Conservation (phyloP, 64 coral and sea anemone species). For the Dendrophyllia cribrosa region DNA sequence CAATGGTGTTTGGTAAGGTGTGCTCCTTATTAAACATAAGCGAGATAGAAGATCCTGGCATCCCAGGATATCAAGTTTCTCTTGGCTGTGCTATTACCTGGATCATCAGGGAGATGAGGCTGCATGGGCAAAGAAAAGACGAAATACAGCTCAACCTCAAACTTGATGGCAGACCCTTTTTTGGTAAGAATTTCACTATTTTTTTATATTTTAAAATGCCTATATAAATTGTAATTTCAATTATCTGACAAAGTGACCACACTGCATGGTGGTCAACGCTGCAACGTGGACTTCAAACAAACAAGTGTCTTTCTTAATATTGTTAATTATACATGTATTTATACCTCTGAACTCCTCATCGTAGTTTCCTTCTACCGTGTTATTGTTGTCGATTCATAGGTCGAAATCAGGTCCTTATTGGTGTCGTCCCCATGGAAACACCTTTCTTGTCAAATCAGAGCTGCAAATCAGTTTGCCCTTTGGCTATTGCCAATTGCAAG, state of each 20-base stretch:
- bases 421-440: not conserved
- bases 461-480: constrained; percentile 25
- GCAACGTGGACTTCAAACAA: too few relatives aligned
- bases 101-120: constrained; percentile 29
- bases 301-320: too few relatives aligned
- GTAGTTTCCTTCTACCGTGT: too few relatives aligned
- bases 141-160: constrained; percentile 60
- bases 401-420: constrained; percentile 13
- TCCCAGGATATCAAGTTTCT: constrained; percentile 61
- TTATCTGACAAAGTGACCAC: too few relatives aligned
- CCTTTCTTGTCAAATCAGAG: constrained; percentile 10
- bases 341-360: too few relatives aligned
- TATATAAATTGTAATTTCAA: too few relatives aligned
- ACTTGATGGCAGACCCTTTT: constrained; percentile 70
- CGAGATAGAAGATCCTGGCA: not conserved
- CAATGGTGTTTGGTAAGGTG: too few relatives aligned
- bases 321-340: too few relatives aligned
- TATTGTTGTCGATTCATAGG: not conserved
- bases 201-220: too few relatives aligned
- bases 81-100: constrained; percentile 45
- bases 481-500: constrained; percentile 12
- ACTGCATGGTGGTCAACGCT: too few relatives aligned
- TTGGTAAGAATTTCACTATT: not conserved
- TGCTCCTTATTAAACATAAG: too few relatives aligned
- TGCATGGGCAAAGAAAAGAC: constrained; percentile 38